Percentiles rank a stretch among this genome's conserved stretches.
Conservation (phyloP, 2,888 invertebrate genomes). For the Xiphydria camelus region DNA sequence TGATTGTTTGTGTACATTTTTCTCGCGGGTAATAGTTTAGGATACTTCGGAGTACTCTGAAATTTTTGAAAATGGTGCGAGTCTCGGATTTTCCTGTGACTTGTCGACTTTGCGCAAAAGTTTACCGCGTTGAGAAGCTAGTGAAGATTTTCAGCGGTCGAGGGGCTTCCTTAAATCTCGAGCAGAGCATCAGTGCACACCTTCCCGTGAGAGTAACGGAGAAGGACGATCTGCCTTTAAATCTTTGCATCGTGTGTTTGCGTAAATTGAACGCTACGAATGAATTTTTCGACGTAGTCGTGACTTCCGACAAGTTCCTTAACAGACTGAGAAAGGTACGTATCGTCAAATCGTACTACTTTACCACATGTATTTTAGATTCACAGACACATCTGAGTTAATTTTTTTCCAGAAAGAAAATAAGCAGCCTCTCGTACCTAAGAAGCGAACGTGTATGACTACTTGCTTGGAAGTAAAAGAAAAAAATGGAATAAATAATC, state of each 20-base stretch:
- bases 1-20: no score
- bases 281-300: slow-evolving; percentile 8
- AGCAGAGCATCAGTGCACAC: slow-evolving; percentile 8
- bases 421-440: not conserved
- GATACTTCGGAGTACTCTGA: no score
- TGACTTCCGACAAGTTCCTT: slow-evolving; percentile 8
- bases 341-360: not conserved
- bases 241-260: slow-evolving; percentile 12
- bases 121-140: slow-evolving; percentile 9
- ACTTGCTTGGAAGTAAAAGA: no score
- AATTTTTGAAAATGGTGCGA: slow-evolving; percentile 13
- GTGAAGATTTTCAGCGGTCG: slow-evolving; percentile 13
- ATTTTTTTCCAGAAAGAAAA: slow-evolving; percentile 1
- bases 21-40: no score
- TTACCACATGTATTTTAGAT: no score
- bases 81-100: slow-evolving; percentile 9
- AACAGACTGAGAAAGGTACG: slow-evolving; percentile 12
- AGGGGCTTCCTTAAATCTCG: slow-evolving; percentile 10
- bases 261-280: slow-evolving; percentile 10
- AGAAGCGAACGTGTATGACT: no score
- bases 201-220: slow-evolving; percentile 11
- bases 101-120: slow-evolving; percentile 14
- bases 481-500: no score
- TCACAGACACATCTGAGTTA: not conserved
- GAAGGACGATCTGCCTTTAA: slow-evolving; percentile 8